These are phyloP conservation scores for Strigamia crassipes DNA, from an alignment of 2,888 invertebrate species.

Conservation along the genomic window DNA sequence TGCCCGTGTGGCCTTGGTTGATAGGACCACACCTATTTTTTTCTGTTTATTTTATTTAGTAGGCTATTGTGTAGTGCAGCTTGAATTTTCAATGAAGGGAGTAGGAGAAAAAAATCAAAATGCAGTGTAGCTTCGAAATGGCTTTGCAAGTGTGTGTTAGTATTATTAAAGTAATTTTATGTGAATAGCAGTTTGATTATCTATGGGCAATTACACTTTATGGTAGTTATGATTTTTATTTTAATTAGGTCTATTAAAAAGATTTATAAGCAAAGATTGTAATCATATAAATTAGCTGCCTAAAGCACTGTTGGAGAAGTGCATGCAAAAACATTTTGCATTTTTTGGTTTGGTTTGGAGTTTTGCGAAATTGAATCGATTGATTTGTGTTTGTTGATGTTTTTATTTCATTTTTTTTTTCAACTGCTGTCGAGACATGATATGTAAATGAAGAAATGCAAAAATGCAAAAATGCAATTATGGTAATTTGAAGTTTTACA, in stretches of 20 bases:
- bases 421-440: no score
- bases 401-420: no score
- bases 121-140: not conserved
- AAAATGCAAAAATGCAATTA: no score
- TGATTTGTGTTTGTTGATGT: no score
- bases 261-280: not conserved
- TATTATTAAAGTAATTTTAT: slow-evolving; percentile 25
- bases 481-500: no score
- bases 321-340: no score
- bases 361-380: no score
- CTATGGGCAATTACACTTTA: not conserved
- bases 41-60: not conserved
- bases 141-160: not conserved
- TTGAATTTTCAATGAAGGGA: slow-evolving; percentile 12
- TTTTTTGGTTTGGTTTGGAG: no score
- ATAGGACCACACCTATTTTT: not conserved
- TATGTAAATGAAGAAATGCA: no score
- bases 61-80: not conserved
- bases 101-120: not conserved
- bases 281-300: slow-evolving; percentile 20
- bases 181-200: slow-evolving; percentile 5
- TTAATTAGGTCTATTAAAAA: not conserved
- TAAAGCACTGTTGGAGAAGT: not conserved
- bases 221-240: slow-evolving; percentile 3
- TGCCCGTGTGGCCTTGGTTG: slow-evolving; percentile 25